phyloP scores from a whole-genome alignment of 2,888 invertebrate species.

The Lepas anatifera region DNA sequence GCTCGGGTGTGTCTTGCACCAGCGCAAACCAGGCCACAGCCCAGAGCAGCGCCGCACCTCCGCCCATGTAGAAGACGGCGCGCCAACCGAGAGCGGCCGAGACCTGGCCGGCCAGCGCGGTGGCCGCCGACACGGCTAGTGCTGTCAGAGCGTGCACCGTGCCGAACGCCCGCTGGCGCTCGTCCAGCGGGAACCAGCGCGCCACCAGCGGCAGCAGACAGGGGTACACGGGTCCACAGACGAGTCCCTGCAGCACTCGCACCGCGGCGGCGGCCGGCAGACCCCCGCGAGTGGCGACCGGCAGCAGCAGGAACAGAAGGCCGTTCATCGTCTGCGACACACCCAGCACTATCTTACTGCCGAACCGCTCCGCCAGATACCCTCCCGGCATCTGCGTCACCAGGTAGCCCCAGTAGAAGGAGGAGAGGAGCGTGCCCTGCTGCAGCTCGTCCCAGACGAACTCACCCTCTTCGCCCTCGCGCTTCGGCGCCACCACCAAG shows the following conservation, averaged over 20 bases:
- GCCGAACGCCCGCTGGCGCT: neutral
- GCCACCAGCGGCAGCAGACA: neutral
- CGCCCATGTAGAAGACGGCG: neutral
- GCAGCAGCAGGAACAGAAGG: neutral
- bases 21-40: neutral
- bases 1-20: neutral
- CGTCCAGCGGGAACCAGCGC: constrained; percentile 9
- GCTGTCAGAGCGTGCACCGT: neutral
- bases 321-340: neutral
- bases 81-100: neutral
- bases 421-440: neutral
- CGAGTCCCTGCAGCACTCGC: neutral
- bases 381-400: neutral
- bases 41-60: neutral
- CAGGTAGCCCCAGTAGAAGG: constrained; percentile 11
- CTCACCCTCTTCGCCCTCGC: neutral
- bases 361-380: neutral
- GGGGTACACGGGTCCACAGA: neutral
- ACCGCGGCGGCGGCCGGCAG: neutral
- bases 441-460: neutral
- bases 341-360: neutral
- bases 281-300: neutral
- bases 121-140: neutral
- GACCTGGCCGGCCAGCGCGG: neutral
- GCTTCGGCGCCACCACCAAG: too few species aligned